Evolutionary conservation across 2,888 invertebrate species (phyloP).

Genomic region (Carterocephalus palaemon): DNA sequence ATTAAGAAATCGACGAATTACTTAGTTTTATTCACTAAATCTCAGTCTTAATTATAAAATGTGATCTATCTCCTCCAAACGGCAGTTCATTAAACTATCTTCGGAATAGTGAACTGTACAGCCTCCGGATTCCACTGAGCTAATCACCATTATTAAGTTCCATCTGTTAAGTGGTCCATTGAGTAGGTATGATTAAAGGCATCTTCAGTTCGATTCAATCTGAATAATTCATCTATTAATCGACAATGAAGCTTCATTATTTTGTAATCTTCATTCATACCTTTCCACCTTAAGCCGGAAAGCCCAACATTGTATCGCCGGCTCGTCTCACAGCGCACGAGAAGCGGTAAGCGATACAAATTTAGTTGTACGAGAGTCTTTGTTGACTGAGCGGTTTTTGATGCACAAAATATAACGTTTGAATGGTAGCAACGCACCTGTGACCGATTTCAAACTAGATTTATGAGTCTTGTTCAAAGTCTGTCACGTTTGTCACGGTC

Average conservation of each 20-base stretch:
- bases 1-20: too few species aligned
- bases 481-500: too few species aligned
- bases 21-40: neutral
- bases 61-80: too few species aligned
- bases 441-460: too few species aligned
- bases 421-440: too few species aligned
- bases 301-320: constrained; percentile 33
- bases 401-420: too few species aligned
- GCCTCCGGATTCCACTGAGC: constrained; percentile 11
- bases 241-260: constrained; percentile 32
- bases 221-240: constrained; percentile 30
- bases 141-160: constrained; percentile 16
- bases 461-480: too few species aligned
- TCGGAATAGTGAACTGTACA: neutral
- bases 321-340: constrained; percentile 7
- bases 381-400: too few species aligned
- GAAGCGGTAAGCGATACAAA: neutral
- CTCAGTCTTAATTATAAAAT: too few species aligned
- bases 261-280: constrained; percentile 39
- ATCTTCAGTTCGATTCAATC: constrained; percentile 27
- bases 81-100: too few species aligned
- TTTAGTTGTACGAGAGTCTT: too few species aligned
- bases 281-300: constrained; percentile 36
- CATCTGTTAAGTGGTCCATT: constrained; percentile 24
- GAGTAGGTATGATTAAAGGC: constrained; percentile 27